These are phyloP conservation scores for Xestoiulus laeticollis DNA, from an alignment of 2,888 invertebrate genomes.

Conservation along the genomic window DNA sequence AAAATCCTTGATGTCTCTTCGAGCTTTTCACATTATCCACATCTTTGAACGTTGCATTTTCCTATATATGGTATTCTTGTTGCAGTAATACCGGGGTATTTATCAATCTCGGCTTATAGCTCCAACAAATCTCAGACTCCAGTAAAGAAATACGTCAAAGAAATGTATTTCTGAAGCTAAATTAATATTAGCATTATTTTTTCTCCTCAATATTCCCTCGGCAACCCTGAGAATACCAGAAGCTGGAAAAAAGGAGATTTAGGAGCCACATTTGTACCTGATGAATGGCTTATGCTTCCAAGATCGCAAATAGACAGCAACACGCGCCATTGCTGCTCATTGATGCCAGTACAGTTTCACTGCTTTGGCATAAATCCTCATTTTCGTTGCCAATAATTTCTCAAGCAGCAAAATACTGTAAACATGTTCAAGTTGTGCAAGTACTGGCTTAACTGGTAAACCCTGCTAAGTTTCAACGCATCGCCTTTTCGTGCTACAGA, in stretches of 20 bases:
- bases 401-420: background rate
- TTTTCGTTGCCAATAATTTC: slow-evolving; percentile 35
- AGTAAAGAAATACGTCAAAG: background rate
- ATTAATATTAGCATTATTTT: background rate
- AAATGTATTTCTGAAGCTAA: background rate
- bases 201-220: background rate
- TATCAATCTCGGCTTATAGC: background rate
- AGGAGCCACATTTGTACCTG: slow-evolving; percentile 27
- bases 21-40: too few species aligned
- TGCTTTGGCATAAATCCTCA: slow-evolving; percentile 36
- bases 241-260: background rate
- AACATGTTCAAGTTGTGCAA: background rate
- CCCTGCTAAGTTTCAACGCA: background rate
- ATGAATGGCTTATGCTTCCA: slow-evolving; percentile 30
- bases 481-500: background rate
- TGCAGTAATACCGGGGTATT: background rate
- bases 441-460: background rate
- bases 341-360: slow-evolving; percentile 24
- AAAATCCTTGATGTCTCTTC: too few species aligned
- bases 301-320: slow-evolving; percentile 17
- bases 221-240: background rate
- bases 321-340: slow-evolving; percentile 27
- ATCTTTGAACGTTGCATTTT: background rate
- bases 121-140: background rate
- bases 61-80: too few species aligned